Evolutionary conservation across 2,888 invertebrate species (phyloP).

Genomic region (Folsomia manolachei): DNA sequence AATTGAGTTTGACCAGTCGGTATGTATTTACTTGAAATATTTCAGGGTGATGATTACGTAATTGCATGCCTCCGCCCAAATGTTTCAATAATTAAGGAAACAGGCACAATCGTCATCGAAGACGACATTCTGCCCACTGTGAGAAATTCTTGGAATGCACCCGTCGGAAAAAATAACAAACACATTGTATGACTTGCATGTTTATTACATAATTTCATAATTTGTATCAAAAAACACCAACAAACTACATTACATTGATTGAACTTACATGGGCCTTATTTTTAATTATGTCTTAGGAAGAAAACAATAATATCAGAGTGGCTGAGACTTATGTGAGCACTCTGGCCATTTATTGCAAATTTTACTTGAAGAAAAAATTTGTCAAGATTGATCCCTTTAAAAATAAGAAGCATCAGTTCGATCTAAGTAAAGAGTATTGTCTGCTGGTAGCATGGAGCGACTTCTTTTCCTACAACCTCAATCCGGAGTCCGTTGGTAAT

Average conservation of each 20-base stretch:
- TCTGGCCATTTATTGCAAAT: background rate
- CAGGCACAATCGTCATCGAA: background rate
- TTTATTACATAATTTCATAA: background rate
- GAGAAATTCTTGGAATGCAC: background rate
- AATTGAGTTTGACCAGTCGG: too few species aligned
- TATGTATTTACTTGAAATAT: too few species aligned
- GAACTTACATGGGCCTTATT: too few species aligned
- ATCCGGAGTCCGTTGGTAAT: too few species aligned
- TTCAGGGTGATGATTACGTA: background rate
- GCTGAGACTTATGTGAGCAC: background rate
- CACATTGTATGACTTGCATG: background rate
- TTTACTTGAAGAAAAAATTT: slow-evolving; percentile 7
- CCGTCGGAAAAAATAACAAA: background rate
- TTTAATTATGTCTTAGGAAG: background rate
- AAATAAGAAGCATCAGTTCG: background rate
- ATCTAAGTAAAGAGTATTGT: slow-evolving; percentile 5
- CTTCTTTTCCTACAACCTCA: too few species aligned
- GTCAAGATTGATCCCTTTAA: background rate
- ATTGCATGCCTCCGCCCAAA: background rate
- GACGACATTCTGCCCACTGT: background rate
- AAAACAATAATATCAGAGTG: background rate
- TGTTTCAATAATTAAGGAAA: background rate
- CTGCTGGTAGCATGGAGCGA: background rate
- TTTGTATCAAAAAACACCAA: background rate
- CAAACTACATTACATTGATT: too few species aligned